Base-by-base conservation (phyloP, 2,113 vertebrate genomes). In the Sclerurus mexicanus region DNA sequence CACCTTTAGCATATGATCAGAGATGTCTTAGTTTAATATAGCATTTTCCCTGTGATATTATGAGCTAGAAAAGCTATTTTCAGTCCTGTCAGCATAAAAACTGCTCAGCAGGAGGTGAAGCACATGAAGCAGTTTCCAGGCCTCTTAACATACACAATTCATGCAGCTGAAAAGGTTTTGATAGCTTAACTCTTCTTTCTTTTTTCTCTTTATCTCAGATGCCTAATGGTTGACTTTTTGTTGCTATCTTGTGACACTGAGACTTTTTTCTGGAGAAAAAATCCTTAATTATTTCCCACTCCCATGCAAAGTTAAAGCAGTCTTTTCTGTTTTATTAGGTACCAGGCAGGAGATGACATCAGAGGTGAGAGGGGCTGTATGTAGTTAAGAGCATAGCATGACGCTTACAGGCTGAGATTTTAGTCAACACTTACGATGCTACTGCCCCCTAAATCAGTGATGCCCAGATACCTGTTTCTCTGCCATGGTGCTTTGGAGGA, bases 61-160 rank as follows among this genome's bases (percentile, higher is more conserved):
- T 3, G 14, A 82, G 53, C 66, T 78, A 68, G 77, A 82, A 95
- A 95, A 93, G 53, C 66, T 89, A 85, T 91, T 81, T 92, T 85
- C 84, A 87, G 94, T 95, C 77, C 93, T 95, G 96, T 91, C 94
- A 94, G 94, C 94, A 96, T 87, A 94, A 95, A 96, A 95, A 95
- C 84, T 92, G 66, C 95, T 94, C 95, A 96, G 95, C 93, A 69
- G 96, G 96, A 91, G 94, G 80, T 88, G 93, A 90, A 96, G 91
- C 80, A 97, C 80, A 95, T 85, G 74, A 95, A 95, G 91, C 95
- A 52, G 68, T 95, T 96, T 97, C 94, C 94, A 96, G 96, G 93
- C 93, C 95, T 96, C 89, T 93, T 95, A 95, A 92, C 95, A 92
- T 92, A 95, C 56, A 90, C 80, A 96, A 95, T 93, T 97, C 89